These are phyloP conservation scores for Elmis aenea DNA, from an alignment of 2,888 invertebrate species.

Conservation along the genomic window DNA sequence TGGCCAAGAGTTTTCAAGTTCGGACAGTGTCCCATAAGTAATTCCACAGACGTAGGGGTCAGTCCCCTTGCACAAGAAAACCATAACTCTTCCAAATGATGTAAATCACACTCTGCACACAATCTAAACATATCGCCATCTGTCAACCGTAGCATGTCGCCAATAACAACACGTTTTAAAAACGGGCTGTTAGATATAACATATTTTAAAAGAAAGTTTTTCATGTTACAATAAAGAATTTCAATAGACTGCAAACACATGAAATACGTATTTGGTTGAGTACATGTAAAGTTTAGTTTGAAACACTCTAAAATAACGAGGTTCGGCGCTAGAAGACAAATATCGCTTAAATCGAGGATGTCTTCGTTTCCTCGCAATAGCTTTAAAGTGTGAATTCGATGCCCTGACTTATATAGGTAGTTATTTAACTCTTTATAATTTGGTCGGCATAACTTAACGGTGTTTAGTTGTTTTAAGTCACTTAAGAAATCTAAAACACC, in stretches of 20 bases:
- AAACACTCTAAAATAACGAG: slow-evolving; percentile 61
- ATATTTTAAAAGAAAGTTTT: slow-evolving; percentile 54
- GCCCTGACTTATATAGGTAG: slow-evolving; percentile 50
- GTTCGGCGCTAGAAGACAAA: slow-evolving; percentile 44
- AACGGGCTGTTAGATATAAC: slow-evolving; percentile 58
- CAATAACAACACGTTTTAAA: slow-evolving; percentile 58
- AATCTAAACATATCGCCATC: slow-evolving; percentile 66
- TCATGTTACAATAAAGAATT: slow-evolving; percentile 61
- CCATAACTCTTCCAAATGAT: slow-evolving; percentile 62
- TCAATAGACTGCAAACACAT: slow-evolving; percentile 60
- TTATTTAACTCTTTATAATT: slow-evolving; percentile 56
- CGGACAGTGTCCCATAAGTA: slow-evolving; percentile 63
- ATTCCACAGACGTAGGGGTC: slow-evolving; percentile 58
- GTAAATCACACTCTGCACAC: slow-evolving; percentile 60
- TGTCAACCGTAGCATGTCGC: slow-evolving; percentile 60
- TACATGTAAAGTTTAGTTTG: slow-evolving; percentile 58
- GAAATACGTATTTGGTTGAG: slow-evolving; percentile 54
- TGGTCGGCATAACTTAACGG: slow-evolving; percentile 60
- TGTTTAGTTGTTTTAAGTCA: slow-evolving; percentile 49
- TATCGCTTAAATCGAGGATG: slow-evolving; percentile 34
- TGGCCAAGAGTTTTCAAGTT: slow-evolving; percentile 60
- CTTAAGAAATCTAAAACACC: slow-evolving; percentile 52
- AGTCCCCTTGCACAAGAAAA: slow-evolving; percentile 63
- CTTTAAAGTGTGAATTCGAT: slow-evolving; percentile 34
- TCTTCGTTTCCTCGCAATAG: slow-evolving; percentile 34